Base-by-base conservation (phyloP, 1,140 invertebrate genomes). In the Galleria mellonella region DNA sequence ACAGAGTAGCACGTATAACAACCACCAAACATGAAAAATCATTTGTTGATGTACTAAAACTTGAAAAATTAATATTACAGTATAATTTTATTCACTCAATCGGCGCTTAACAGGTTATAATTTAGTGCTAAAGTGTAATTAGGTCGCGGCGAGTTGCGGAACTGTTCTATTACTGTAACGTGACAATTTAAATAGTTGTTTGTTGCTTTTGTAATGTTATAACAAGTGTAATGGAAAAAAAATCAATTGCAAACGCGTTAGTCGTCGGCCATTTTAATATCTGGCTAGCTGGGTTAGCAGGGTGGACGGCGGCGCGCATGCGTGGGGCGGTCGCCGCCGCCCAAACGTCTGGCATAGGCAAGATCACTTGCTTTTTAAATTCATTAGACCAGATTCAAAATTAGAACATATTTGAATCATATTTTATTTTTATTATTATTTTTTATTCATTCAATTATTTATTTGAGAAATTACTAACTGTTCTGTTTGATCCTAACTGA, bases 211-310 rank as follows among this genome's bases (percentile, higher is more conserved):
- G 7, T 13, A 15, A 37, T 37, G 35, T 7, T 37, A n/a, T 37
- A 43, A 49, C 42, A 38, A 47, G 47, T 62, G 47, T 55, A 48
- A 44, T 42, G 43, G 51, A 65, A 56, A 62, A 59, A 71, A 67
- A 71, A 72, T 74, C 68, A 72, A 70, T 72, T 59, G 47, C 59
- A 28, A 53, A 65, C 62, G 56, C 52, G 47, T 49, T 55, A 47
- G 52, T 39, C 32, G 54, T 60, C 53, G 46, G 71, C 71, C 71
- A 74, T 74, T 50, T 74, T 74, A 37, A 59, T 62, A 32, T 56
- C 57, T 65, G 54, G 52, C 53, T 31, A 42, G 51, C 35, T 51
- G 55, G 58, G 57, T 59, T 49, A 37, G 42, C 45, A 35, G 50
- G 50, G 43, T 36, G 38, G 60, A 55, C 60, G 36, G 14, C 35